These are phyloP conservation scores for Himalopsyche anomala DNA, from an alignment of 2,888 invertebrate species.

Conservation along the genomic window DNA sequence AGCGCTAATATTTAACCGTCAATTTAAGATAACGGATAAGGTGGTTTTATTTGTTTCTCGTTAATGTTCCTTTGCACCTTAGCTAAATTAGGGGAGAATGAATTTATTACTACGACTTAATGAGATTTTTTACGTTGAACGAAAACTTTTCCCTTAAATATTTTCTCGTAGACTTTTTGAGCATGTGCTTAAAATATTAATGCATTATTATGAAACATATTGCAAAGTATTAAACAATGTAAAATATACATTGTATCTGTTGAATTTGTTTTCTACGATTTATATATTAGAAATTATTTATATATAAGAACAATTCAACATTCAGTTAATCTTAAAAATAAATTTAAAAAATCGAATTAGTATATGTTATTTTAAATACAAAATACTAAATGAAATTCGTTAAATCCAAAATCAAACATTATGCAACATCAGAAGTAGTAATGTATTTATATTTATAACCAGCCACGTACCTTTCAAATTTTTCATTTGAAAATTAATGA, in stretches of 20 bases:
- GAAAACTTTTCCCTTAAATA: constrained; percentile 12
- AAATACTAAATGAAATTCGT: background rate
- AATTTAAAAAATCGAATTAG: too few relatives aligned
- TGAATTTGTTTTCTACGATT: too few relatives aligned
- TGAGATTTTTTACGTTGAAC: background rate
- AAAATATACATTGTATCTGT: too few relatives aligned
- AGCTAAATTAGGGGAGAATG: constrained; percentile 16
- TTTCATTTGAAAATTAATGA: constrained; percentile 44
- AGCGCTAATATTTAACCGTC: constrained; percentile 30
- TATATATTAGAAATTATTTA: too few relatives aligned
- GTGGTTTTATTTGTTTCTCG: constrained; percentile 30
- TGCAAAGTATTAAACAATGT: too few relatives aligned
- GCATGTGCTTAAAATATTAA: background rate
- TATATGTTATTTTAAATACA: too few relatives aligned
- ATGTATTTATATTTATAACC: background rate
- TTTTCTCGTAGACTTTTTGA: background rate
- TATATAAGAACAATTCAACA: too few relatives aligned
- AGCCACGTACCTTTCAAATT: background rate
- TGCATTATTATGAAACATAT: too few relatives aligned
- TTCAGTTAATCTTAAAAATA: too few relatives aligned
- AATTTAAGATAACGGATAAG: constrained; percentile 19
- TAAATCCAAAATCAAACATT: background rate
- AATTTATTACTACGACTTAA: constrained; percentile 16
- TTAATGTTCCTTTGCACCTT: constrained; percentile 34
- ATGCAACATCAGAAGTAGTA: background rate